Evolutionary conservation across 2,888 invertebrate genomes (phyloP).

Genomic region (Amblyjoppa fuscipennis): DNA sequence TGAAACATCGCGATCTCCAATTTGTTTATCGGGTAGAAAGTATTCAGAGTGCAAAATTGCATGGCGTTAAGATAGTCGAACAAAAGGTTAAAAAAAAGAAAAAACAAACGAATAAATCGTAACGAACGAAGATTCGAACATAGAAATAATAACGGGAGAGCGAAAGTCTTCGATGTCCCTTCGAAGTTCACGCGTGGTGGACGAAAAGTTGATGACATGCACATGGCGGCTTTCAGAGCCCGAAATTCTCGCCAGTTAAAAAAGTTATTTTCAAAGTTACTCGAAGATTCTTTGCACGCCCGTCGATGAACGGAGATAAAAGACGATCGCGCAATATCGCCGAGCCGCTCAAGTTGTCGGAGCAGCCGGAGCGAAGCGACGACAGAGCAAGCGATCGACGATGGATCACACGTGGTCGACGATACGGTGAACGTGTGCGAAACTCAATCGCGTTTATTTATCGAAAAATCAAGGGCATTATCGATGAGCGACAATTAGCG

Average conservation of each 20-base stretch:
- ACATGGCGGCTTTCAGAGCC: slow-evolving; percentile 72
- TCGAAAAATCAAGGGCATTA: slow-evolving; percentile 10
- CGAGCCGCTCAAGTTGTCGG: background rate
- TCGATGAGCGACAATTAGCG: background rate
- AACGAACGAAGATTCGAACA: background rate
- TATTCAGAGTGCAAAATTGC: background rate
- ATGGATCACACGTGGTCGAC: slow-evolving; percentile 70
- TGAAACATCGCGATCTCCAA: background rate
- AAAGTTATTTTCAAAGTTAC: background rate
- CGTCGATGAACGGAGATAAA: background rate
- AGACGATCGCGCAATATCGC: background rate
- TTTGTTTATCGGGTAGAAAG: slow-evolving; percentile 4
- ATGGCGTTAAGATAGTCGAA: background rate
- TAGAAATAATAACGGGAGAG: background rate
- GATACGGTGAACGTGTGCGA: slow-evolving; percentile 6
- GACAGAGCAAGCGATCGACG: slow-evolving; percentile 37
- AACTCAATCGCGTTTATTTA: slow-evolving; percentile 26
- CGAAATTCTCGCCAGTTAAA: background rate
- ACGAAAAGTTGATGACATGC: slow-evolving; percentile 66
- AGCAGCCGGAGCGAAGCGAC: slow-evolving; percentile 22
- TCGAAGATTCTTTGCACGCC: background rate
- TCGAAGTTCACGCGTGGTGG: slow-evolving; percentile 17
- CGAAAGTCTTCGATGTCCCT: background rate
- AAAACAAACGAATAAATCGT: background rate
- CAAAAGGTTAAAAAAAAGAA: background rate